Percentiles rank a stretch among this genome's conserved stretches.
phyloP scores from a whole-genome alignment of 1,140 invertebrate genomes.

The Danaus plexippus region DNA sequence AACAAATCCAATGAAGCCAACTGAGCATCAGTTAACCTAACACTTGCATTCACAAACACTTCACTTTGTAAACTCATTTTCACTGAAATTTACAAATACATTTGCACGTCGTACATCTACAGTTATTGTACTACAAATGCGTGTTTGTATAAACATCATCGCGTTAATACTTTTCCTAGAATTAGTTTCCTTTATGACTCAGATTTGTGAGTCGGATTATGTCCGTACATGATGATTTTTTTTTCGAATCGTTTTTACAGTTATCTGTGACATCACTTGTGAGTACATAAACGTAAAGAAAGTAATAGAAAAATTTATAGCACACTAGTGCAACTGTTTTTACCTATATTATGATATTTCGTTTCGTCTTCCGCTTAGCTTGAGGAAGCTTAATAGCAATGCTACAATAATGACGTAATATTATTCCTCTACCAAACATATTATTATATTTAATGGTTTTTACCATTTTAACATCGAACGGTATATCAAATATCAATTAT shows the following conservation, averaged over 20 bases:
- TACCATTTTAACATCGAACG: too few species aligned
- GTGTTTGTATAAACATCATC: conserved; percentile 26
- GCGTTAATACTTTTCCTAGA: conserved; percentile 28
- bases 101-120: conserved; percentile 30
- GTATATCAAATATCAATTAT: too few species aligned
- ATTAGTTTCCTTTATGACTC: conserved; percentile 32
- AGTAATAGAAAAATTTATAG: too few species aligned
- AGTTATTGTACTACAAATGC: conserved; percentile 33
- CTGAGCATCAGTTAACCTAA: conserved; percentile 32
- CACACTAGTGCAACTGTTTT: too few species aligned
- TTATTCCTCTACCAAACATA: too few species aligned
- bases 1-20: conserved; percentile 73
- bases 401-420: too few species aligned
- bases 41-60: conserved; percentile 28
- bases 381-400: too few species aligned
- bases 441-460: too few species aligned
- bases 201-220: conserved; percentile 26
- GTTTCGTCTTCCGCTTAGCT: too few species aligned
- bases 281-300: too few species aligned
- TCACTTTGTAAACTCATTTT: conserved; percentile 17
- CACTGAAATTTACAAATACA: conserved; percentile 15
- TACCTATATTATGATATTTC: too few species aligned
- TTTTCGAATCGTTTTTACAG: conserved; percentile 1
- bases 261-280: conserved; percentile 1
- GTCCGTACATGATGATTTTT: conserved; percentile 8